Evolutionary conservation across 2,113 vertebrate genomes (phyloP), one percentile per base, ranked within the genome.

Genomic region (Chaetura pelagica): DNA sequence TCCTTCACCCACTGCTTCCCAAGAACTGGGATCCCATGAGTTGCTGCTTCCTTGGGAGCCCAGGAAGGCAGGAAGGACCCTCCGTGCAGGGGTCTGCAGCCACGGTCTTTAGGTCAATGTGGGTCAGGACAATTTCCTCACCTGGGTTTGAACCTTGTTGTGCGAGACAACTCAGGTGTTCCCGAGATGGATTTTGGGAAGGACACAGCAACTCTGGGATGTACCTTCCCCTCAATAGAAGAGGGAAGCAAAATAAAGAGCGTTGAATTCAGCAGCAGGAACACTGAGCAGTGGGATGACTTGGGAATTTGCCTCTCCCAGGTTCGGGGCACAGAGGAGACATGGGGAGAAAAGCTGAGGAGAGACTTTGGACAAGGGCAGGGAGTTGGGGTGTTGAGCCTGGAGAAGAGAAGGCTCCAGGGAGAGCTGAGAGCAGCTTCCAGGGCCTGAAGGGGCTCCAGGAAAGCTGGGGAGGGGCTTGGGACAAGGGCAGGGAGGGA

Each of bases 221-320:
- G 46, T 1, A 2, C 15, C 1, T 32, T 11, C 26, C 61, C 46
- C 48, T 42, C 24, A 8, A 23, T 2, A 34, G 20, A 26, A 62
- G 22, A 17, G 48, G 63, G 63, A 7, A 61, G 19, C 55, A 40
- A 40, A 46, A 23, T 5, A n/a, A 24, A 19, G n/a, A 29, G 12
- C 0, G 5, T 6, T 7, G n/a, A 34, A 20, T 20, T 10, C 32
- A n/a, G 38, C 62, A 40, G 54, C 15, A 46, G 38, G 20, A 52
- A 23, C 29, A 3, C 24, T 16, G 24, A 49, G 62, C 24, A 17
- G 35, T n/a, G 6, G 17, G 5, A 1, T 1, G 15, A 20, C 34
- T 19, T 3, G 12, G n/a, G 49, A 34, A 63, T 11, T 17, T 3
- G 34, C 12, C 2, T 0, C 4, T 5, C 19, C 71, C 59, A 4